Evolutionary conservation across 2,888 invertebrate genomes (phyloP), one percentile per base, ranked within the genome.

Genomic region (Ceraclea dissimilis): DNA sequence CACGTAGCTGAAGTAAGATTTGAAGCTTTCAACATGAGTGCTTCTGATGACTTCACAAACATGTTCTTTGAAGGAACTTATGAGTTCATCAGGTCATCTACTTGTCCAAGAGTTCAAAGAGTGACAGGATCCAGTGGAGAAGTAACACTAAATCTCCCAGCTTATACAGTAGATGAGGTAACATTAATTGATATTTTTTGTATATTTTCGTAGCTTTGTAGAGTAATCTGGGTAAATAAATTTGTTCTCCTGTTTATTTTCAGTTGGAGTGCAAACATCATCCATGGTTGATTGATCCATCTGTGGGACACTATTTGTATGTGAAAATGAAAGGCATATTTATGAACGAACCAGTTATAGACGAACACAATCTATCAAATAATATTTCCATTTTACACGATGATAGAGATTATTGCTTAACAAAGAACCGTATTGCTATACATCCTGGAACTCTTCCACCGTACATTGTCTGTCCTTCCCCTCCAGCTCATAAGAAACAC

Each of bases 41-140:
- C 91, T 1, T 75, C 87, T 17, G 91, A 93, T 67, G 90, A 94
- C 76, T 91, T 90, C 69, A 83, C 89, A 57, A 85, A 86, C 49
- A 81, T 93, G 63, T 87, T 86, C 67, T 90, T 93, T 70, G 90
- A 92, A 69, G 92, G 88, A 5, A 82, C 83, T 44, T 92, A 88
- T 71, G 90, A 90, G 68, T 91, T 91, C 65, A 79, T 90, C 11
- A 81, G 86, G 65, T 75, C 83, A 48, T 79, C 82, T 0, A 79
- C 79, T 20, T 91, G 91, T 67, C 79, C 82, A 59, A 82, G 82
- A 63, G 83, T 85, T 49, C 80, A 88, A 63, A 77, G 83, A 63
- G 82, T 86, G 52, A 80, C 80, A 56, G 91, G 90, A 0, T 80
- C 89, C 4, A 90, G 88, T 64, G 92, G 92, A 0, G 86, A 87